These are phyloP conservation scores for Hypena proboscidalis DNA, from an alignment of 2,888 invertebrate genomes.

Conservation along the genomic window DNA sequence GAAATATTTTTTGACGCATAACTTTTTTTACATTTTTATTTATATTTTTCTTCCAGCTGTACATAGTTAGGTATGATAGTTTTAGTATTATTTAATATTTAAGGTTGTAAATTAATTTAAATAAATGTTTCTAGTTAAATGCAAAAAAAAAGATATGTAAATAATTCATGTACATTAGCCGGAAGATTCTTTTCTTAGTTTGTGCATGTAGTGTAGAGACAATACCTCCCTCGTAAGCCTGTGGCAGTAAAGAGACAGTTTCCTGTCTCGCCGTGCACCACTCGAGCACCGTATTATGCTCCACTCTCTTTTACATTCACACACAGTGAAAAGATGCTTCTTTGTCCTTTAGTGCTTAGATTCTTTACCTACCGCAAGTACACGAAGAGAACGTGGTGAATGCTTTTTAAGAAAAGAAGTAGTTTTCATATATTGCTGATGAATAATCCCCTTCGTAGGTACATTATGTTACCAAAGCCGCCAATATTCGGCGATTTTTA, in stretches of 20 bases:
- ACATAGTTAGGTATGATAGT: no score
- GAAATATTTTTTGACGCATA: no score
- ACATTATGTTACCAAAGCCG: no score
- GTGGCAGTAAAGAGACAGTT: constrained; percentile 43
- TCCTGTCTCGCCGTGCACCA: constrained; percentile 40
- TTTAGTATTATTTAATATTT: no score
- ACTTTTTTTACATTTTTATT: no score
- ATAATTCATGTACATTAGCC: no score
- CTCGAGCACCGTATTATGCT: constrained; percentile 39
- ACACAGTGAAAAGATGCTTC: constrained; percentile 36
- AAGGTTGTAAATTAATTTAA: no score
- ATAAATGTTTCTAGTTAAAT: no score
- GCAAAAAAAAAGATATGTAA: no score
- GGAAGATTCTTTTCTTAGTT: constrained; percentile 1
- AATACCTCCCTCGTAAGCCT: constrained; percentile 26
- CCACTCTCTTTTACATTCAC: constrained; percentile 28
- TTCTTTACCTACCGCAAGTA: constrained; percentile 17
- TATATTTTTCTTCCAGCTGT: no score
- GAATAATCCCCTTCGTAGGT: neutral
- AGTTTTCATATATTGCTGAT: neutral
- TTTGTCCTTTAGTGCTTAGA: constrained; percentile 30
- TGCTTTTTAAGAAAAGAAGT: neutral
- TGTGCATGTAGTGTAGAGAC: constrained; percentile 22
- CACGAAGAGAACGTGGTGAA: neutral
- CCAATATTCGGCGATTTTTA: no score